A percentile compares a stretch with the other conserved stretches of the same genome.
phyloP scores from a whole-genome alignment of 2,888 invertebrate species.

The Microplitis manilae region DNA sequence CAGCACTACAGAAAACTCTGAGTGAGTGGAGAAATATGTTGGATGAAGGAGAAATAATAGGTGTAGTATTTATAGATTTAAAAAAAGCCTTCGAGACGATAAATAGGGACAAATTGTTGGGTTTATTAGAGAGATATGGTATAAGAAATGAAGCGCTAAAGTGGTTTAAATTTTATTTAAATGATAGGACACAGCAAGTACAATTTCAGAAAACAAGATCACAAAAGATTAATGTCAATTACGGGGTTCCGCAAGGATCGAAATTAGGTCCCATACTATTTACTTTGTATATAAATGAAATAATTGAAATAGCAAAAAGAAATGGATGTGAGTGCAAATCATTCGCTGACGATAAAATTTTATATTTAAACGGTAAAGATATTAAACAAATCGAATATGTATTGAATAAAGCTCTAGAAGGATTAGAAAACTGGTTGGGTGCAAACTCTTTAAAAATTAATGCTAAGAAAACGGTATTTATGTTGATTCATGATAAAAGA shows the following conservation, averaged over 20 bases:
- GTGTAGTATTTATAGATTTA: no score
- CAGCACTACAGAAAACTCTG: not conserved
- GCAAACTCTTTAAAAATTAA: constrained; percentile 37
- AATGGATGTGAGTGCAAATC: not conserved
- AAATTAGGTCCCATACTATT: constrained; percentile 32
- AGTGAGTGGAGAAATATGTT: no score
- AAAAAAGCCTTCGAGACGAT: not conserved
- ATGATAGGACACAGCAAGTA: constrained; percentile 29
- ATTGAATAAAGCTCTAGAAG: constrained; percentile 28
- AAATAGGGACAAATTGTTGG: not conserved
- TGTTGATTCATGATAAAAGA: constrained; percentile 36
- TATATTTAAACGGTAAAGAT: constrained; percentile 34
- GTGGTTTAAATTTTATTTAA: constrained; percentile 32
- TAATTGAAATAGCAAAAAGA: constrained; percentile 1
- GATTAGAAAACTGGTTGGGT: constrained; percentile 36
- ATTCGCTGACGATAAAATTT: constrained; percentile 37
- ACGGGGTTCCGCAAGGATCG: constrained; percentile 37
- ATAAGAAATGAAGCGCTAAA: constrained; percentile 12
- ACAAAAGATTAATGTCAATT: not conserved
- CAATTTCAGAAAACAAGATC: constrained; percentile 22
- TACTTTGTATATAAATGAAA: constrained; percentile 36
- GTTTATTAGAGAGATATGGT: constrained; percentile 16
- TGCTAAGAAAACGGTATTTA: constrained; percentile 34
- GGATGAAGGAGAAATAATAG: no score
- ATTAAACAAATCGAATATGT: constrained; percentile 20